phyloP scores from a whole-genome alignment of 2,888 invertebrate species.

The Scotopteryx bipunctaria region DNA sequence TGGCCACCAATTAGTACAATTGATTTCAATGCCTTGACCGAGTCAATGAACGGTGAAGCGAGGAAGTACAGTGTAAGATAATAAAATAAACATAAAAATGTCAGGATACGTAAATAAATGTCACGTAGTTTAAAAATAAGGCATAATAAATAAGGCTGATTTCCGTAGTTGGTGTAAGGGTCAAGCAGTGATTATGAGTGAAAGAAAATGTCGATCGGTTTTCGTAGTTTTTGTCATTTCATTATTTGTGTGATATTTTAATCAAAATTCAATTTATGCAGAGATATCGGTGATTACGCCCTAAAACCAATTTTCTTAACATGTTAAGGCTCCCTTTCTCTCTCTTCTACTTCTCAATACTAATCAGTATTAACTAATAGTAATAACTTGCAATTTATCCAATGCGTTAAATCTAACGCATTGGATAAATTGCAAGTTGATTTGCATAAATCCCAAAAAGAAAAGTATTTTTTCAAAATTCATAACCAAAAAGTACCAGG shows the following conservation, averaged over 20 bases:
- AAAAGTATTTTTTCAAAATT: slow-evolving; percentile 15
- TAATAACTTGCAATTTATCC: no score
- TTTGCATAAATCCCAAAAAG: background rate
- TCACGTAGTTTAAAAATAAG: slow-evolving; percentile 12
- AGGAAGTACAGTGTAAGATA: slow-evolving; percentile 10
- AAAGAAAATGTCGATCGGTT: background rate
- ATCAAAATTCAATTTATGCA: no score
- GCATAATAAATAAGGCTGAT: slow-evolving; percentile 3
- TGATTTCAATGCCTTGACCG: slow-evolving; percentile 16
- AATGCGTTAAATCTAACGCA: background rate
- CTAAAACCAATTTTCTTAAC: no score
- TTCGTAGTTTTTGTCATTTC: background rate
- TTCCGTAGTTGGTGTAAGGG: slow-evolving; percentile 16
- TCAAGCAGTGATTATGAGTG: slow-evolving; percentile 7
- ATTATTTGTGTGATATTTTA: no score
- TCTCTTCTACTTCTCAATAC: no score
- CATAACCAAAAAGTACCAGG: slow-evolving; percentile 20
- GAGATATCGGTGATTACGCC: no score
- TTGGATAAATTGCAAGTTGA: background rate
- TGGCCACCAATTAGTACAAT: slow-evolving; percentile 1
- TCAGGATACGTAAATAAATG: slow-evolving; percentile 10
- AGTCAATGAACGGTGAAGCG: slow-evolving; percentile 23
- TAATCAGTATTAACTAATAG: no score
- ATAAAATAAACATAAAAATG: slow-evolving; percentile 5
- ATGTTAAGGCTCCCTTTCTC: no score